A percentile compares a stretch with the other conserved stretches of the same genome.
These are phyloP conservation scores for Nasonia oneida DNA, from an alignment of 2,888 invertebrate genomes.

Conservation along the genomic window DNA sequence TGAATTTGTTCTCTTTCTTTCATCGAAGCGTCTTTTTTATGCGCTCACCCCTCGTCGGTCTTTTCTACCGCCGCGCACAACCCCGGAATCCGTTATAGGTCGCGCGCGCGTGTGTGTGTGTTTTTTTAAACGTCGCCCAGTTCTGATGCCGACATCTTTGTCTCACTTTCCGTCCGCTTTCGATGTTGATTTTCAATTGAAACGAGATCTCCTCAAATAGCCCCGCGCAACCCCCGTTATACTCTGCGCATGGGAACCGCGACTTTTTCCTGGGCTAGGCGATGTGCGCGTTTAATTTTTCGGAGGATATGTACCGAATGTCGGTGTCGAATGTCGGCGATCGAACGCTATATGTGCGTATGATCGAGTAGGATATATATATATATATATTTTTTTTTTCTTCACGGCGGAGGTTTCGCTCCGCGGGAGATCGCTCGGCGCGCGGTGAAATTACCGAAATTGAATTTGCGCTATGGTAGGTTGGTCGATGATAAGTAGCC, in stretches of 20 bases:
- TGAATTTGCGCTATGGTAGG: slow-evolving; percentile 27
- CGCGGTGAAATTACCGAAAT: slow-evolving; percentile 48
- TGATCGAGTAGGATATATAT: slow-evolving; percentile 27
- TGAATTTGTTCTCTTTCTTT: slow-evolving; percentile 62
- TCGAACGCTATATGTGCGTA: not conserved
- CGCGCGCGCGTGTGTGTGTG: slow-evolving; percentile 62
- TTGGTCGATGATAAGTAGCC: slow-evolving; percentile 38
- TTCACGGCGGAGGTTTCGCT: not conserved
- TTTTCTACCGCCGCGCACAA: slow-evolving; percentile 58
- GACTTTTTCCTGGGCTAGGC: slow-evolving; percentile 52
- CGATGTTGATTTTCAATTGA: slow-evolving; percentile 78
- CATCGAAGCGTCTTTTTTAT: slow-evolving; percentile 45
- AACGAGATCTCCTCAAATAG: slow-evolving; percentile 78
- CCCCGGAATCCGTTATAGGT: slow-evolving; percentile 75
- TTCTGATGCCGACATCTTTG: slow-evolving; percentile 64
- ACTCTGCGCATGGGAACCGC: slow-evolving; percentile 72
- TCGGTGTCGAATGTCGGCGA: slow-evolving; percentile 58
- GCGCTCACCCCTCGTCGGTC: slow-evolving; percentile 43
- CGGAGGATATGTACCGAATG: slow-evolving; percentile 41
- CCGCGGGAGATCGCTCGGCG: slow-evolving; percentile 20
- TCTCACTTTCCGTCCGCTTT: slow-evolving; percentile 64
- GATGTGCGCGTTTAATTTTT: slow-evolving; percentile 63
- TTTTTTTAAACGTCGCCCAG: slow-evolving; percentile 65
- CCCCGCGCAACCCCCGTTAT: slow-evolving; percentile 49
- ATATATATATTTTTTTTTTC: slow-evolving; percentile 5